Evolutionary conservation across 2,113 vertebrate species (phyloP), one percentile per base, ranked within the genome.

Genomic region (Amazona guildingii): DNA sequence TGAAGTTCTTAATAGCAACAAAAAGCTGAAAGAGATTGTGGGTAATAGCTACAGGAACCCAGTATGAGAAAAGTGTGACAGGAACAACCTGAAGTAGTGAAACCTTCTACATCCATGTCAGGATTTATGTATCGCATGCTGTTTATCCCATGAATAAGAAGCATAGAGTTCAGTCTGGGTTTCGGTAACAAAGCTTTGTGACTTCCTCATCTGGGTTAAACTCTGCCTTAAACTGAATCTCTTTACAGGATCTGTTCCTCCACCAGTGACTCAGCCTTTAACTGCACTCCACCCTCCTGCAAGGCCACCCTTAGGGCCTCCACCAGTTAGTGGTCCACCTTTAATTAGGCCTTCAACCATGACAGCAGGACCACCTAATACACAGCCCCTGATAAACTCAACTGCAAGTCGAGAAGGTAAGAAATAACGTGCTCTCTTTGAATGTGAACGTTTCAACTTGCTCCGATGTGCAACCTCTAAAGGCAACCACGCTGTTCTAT

Each of bases 351-450:
- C 98, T 28, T 67, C 97, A 8, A 27, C 94, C 6, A 92, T 97
- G 21, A 86, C 87, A 64, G 83, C 97, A 83, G 98, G 98, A 73
- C 91, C 97, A 62, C 97, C 97, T 85, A 90, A 79, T 39, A 67
- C 95, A 61, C 98, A 96, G 68, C 25, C 96, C 84, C 74, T 90
- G 61, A 92, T 97, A 68, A 96, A 96, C 88, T 94, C 98, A 76
- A 13, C 96, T 96, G 43, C 92, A 70, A 98, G 91, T 79, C 97
- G 83, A 73, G 98, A 98, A 94, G 99, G 99, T 99, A 97, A 97
- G 97, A 62, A 64, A 61, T 12, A 57, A 48, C 75, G 43, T 76
- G 7, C n/a, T 68, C 46, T 72, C 57, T 69, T 75, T 92, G 57
- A 77, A 54, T 44, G 54, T 41, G 21, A 62, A 31, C 13, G 3